Percentiles rank a stretch among this genome's conserved stretches.
phyloP scores from a whole-genome alignment of 2,113 vertebrate genomes.

The Heteronetta atricapilla region DNA sequence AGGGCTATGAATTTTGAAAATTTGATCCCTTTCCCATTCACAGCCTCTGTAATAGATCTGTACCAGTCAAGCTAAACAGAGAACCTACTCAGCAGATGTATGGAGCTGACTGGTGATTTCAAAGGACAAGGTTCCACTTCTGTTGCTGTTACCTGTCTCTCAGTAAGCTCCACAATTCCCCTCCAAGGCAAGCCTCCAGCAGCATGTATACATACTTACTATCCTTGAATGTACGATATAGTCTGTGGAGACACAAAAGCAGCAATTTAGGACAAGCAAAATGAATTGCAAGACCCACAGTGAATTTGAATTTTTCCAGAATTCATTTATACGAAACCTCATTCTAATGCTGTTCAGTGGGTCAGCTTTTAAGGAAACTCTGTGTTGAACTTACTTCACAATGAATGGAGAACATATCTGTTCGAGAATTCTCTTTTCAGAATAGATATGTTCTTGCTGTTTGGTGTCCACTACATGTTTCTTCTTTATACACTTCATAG shows the following conservation, averaged over 20 bases:
- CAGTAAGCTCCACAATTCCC: constrained; percentile 91
- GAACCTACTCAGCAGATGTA: not conserved
- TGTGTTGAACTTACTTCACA: constrained; percentile 79
- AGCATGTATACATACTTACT: constrained; percentile 92
- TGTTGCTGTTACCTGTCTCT: constrained; percentile 87
- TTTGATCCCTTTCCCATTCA: not conserved
- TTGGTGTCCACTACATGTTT: constrained; percentile 90
- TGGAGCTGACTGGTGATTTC: not conserved
- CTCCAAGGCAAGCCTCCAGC: constrained; percentile 91
- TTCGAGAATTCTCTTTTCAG: constrained; percentile 90
- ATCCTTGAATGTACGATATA: constrained; percentile 92
- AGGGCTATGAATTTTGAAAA: not conserved
- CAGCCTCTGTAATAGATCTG: not conserved
- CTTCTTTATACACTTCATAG: constrained; percentile 94
- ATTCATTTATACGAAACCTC: not conserved
- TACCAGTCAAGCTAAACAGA: not conserved
- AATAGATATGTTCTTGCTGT: constrained; percentile 93
- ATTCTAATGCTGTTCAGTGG: not conserved
- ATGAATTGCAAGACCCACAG: rapidly evolving
- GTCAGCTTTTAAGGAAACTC: not conserved
- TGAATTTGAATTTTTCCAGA: not conserved
- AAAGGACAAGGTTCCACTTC: not conserved
- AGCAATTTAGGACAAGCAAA: not conserved
- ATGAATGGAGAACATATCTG: constrained; percentile 87
- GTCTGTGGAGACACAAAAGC: constrained; percentile 72